phyloP scores from a whole-genome alignment of 2,797 vertebrate species.

The Rachycentron canadum region DNA sequence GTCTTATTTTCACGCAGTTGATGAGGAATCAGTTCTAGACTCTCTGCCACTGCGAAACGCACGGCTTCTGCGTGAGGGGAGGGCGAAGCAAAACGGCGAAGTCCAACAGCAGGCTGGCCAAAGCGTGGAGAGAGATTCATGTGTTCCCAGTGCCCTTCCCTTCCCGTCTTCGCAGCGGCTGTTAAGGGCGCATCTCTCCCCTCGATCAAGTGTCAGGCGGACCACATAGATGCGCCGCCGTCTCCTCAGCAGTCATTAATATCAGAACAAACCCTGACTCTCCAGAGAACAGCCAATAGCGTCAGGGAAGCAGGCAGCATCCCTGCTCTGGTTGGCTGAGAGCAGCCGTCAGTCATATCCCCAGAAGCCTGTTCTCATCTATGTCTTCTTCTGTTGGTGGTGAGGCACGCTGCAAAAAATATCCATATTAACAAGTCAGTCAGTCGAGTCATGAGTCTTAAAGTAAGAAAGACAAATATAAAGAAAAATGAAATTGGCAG shows the following conservation, averaged over 20 bases:
- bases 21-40: conserved; percentile 78
- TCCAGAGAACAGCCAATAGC: conserved; percentile 88
- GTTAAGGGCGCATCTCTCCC: conserved; percentile 87
- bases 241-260: conserved; percentile 91
- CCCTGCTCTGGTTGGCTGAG: conserved; percentile 86
- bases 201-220: conserved; percentile 86
- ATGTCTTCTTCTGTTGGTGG: conserved; percentile 77
- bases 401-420: conserved; percentile 78
- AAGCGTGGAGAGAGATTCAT: conserved; percentile 36
- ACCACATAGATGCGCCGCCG: conserved; percentile 91
- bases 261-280: conserved; percentile 86
- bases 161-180: conserved; percentile 86
- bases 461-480: background rate
- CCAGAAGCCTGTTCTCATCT: conserved; percentile 67
- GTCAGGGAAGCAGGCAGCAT: conserved; percentile 82
- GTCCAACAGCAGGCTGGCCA: conserved; percentile 79
- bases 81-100: conserved; percentile 66
- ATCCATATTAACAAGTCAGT: conserved; percentile 29
- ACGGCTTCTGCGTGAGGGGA: conserved; percentile 69
- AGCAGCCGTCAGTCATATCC: conserved; percentile 85
- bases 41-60: conserved; percentile 73
- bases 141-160: conserved; percentile 76
- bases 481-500: background rate
- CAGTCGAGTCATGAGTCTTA: background rate
- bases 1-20: conserved; percentile 73